Base-by-base conservation (phyloP, 2,797 vertebrate genomes). In the Periparus ater region DNA sequence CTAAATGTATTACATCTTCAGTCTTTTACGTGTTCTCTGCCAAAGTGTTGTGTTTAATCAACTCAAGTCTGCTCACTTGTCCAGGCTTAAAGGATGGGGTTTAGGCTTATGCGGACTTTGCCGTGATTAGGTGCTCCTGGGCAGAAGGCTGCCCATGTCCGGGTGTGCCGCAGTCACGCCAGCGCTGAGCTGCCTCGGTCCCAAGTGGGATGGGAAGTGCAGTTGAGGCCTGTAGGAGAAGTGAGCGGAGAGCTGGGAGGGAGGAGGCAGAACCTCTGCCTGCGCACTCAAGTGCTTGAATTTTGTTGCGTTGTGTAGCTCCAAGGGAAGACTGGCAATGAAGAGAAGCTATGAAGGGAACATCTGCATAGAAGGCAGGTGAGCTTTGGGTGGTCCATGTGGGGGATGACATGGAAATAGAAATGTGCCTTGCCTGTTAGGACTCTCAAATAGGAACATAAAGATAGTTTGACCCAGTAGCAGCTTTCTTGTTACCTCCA, bases 331-430 rank as follows among this genome's bases (percentile, higher is more conserved):
- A 95, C 96, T 96, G 96, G 80, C 96, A 94, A 96, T 96, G 96
- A 96, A 96, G 96, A 96, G 96, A 96, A 96, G 94, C 96, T 96
- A 96, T 96, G 96, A 96, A 96, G 96, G 96, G 95, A 96, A 94
- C 95, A 81, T 96, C 96, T 96, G 94, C 96, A 94, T 96, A 96
- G 95, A 85, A 95, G 94, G 94, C 96, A 96, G 96, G 96, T 96
- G 95, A 96, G 96, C 95, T 95, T 93, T 83, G 88, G 83, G 63
- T 60, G 94, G 93, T 44, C 27, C 71, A 36, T 3, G 10, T 86
- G 95, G 93, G 95, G 94, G 71, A 91, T 94, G 83, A 86, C 93
- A 75, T 70, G 94, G 78, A 81, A 78, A 76, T 92, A 91, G 83
- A 75, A 88, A 15, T 80, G 51, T 92, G 90, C 90, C 77, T 95